Evolutionary conservation across 2,113 vertebrate species (phyloP).

Genomic region (Ameiurus melas): DNA sequence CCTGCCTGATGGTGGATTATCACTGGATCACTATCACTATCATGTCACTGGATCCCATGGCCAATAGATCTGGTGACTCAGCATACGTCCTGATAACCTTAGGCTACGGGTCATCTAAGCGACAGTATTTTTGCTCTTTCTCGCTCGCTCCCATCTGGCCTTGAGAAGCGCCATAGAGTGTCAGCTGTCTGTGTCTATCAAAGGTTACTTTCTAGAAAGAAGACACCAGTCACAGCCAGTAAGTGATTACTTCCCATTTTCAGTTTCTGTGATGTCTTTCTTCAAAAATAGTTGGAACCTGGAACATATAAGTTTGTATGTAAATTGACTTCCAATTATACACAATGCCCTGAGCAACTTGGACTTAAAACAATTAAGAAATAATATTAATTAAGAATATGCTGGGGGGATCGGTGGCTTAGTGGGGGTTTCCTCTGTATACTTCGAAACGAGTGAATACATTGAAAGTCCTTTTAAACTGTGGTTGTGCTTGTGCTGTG

Average conservation of each 20-base stretch:
- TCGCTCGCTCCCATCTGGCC: conserved; percentile 2
- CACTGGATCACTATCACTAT: too few relatives aligned
- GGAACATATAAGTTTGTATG: not conserved
- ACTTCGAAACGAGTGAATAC: too few relatives aligned
- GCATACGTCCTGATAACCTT: not conserved
- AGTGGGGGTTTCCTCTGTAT: too few relatives aligned
- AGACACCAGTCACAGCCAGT: not conserved
- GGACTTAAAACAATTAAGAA: not conserved
- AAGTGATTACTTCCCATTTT: conserved; percentile 6
- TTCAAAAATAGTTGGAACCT: not conserved
- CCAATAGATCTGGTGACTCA: not conserved
- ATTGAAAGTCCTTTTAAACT: too few relatives aligned
- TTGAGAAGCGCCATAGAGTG: not conserved
- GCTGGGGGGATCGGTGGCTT: not conserved
- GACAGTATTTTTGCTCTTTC: not conserved
- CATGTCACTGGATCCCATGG: not conserved
- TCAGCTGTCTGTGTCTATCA: conserved; percentile 36
- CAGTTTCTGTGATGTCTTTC: not conserved
- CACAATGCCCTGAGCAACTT: not conserved
- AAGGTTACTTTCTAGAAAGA: not conserved
- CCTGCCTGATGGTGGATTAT: not conserved
- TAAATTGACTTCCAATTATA: not conserved
- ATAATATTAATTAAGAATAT: not conserved
- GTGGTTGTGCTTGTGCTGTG: too few relatives aligned
- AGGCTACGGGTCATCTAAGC: not conserved